Base-by-base conservation (phyloP, 30 jellyfish, hydroid and myxozoan genomes). In the Clytia hemisphaerica region DNA sequence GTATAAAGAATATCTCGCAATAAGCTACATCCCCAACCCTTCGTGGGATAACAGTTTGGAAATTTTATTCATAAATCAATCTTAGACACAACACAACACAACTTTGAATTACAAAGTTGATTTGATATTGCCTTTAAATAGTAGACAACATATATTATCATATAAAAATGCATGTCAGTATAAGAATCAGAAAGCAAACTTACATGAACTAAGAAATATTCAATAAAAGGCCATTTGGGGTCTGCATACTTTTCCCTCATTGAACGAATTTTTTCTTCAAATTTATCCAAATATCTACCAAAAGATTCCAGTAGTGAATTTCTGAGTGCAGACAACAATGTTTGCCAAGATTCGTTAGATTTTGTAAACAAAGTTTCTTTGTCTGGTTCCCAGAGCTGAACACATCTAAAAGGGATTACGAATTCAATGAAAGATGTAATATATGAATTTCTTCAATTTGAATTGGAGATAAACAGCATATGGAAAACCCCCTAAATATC, bases 311-410 rank as follows among this genome's bases (percentile, higher is more conserved):
- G 67, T 30, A 88, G 84, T 50, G 80, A 73, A 36, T 71, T 55
- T 12, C 94, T 83, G 22, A 88, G 53, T 26, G 65, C 88, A 2
- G 53, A n/a, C 6, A 88, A 76, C 76, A 88, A 54, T 1, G 85
- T 33, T 4, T 42, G 60, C 97, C 97, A 88, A 2, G 97, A 88
- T 54, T 88, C 97, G 2, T 63, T 83, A 21, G 97, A 88, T 45
- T 80, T 88, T 34, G 97, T 73, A 77, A 84, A 77, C 16, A 76
- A 73, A 9, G 82, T 73, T 50, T 77, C 93, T 66, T 84, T 84
- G 33, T 68, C 80, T 36, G 95, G 95, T 37, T 84, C 93, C 89
- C 89, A 77, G 12, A 84, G 71, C 75, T 84, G 95, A 10, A 76
- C 35, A 38, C 93, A 71, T 54, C 95, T 84, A 44, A 3, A 74